Base-by-base conservation (phyloP, 2,888 invertebrate species). In the Boloria selene region DNA sequence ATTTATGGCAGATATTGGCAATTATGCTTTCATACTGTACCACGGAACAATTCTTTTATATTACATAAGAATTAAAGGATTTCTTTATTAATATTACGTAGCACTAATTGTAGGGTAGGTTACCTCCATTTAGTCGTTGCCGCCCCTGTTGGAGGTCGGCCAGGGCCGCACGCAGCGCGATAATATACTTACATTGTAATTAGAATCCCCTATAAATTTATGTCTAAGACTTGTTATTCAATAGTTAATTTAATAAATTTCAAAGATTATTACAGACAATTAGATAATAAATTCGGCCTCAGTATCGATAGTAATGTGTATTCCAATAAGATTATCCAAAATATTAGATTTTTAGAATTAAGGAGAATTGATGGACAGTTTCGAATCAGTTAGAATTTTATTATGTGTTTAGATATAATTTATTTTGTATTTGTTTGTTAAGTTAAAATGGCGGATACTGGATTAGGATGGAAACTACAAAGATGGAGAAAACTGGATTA, bases 81-180 rank as follows among this genome's bases (percentile, higher is more conserved):
- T 85, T 84, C 83, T 83, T 84, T 81, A 85, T 84, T 85, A 84
- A 85, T 85, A 81, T 77, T 79, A 77, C 79, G 79, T 78, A 80
- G 75, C 79, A 81, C 82, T 86, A 84, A 87, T 86, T 86, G 83
- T 81, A 75, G 74, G 79, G 81, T 81, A 78, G 79, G 76, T 79
- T 76, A 77, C 80, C 75, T 84, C 82, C 81, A 81, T 84, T 83
- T 81, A 77, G 74, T 73, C 74, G 76, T 76, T 76, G 79, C 79
- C 75, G 77, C 74, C 77, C 75, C 76, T 38, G 75, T 73, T 74
- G 74, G 78, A 73, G 76, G 76, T 74, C 54, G 62, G 52, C 68
- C 80, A 82, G 84, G 74, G 77, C 72, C 75, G 75, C 65, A 67
- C 59, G 49, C 52, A 38, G 58, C 52, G 64, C 66, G 60, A 69